Conservation (phyloP, 2,888 invertebrate species). For the Dolomedes plantarius region DNA sequence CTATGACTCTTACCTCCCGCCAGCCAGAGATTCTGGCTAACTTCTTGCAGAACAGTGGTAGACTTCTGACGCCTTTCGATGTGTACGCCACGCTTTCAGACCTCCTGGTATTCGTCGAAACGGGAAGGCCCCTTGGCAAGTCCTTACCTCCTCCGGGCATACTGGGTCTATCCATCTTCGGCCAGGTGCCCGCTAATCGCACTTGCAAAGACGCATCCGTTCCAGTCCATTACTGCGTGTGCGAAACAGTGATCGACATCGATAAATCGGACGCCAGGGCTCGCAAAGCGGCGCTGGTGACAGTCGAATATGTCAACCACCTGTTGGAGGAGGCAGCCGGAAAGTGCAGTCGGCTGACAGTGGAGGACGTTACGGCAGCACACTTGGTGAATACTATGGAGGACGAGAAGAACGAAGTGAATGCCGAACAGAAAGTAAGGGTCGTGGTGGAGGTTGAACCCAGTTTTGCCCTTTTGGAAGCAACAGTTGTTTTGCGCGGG, state of each 20-base stretch:
- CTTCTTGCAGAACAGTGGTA: conserved; percentile 74
- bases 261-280: conserved; percentile 78
- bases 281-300: conserved; percentile 19
- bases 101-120: conserved; percentile 22
- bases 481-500: conserved; percentile 81
- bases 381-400: conserved; percentile 27
- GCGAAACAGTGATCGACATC: conserved; percentile 83
- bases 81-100: conserved; percentile 75
- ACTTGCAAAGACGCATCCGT: conserved; percentile 88
- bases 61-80: conserved; percentile 77
- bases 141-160: background rate
- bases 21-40: conserved; percentile 74
- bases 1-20: conserved; percentile 74
- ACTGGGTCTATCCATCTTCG: conserved; percentile 42
- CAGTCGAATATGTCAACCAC: conserved; percentile 32
- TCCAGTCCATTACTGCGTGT: conserved; percentile 91
- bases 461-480: conserved; percentile 86
- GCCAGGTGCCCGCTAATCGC: conserved; percentile 81
- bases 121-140: conserved; percentile 19
- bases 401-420: background rate
- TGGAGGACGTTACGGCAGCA: conserved; percentile 11
- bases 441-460: conserved; percentile 82
- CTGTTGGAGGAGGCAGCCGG: conserved; percentile 29
- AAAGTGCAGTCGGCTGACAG: background rate
- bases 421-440: conserved; percentile 37